Evolutionary conservation across 2,113 vertebrate genomes (phyloP).

Genomic region (Megalops atlanticus): DNA sequence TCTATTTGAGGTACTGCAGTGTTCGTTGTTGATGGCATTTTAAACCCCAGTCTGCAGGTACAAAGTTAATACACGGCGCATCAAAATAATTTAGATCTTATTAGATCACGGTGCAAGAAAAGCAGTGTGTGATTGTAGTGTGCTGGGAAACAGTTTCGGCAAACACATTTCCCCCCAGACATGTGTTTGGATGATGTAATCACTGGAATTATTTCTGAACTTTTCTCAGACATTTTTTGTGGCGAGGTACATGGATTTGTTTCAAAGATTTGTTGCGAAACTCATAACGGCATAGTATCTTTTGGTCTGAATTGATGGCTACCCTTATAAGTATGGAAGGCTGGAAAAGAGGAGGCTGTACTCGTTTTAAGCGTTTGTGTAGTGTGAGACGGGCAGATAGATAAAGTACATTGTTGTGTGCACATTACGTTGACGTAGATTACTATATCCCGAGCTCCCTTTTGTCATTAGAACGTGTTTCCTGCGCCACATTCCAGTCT

Average conservation of each 20-base stretch:
- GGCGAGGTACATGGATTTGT: neutral
- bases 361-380: too few species aligned
- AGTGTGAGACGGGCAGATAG: too few species aligned
- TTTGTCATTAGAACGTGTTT: neutral
- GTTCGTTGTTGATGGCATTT: neutral
- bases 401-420: neutral
- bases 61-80: neutral
- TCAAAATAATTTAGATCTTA: too few species aligned
- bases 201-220: neutral
- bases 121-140: neutral
- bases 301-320: too few species aligned
- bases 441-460: neutral
- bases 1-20: neutral
- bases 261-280: too few species aligned
- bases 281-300: too few species aligned
- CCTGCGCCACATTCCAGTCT: slow-evolving; percentile 9
- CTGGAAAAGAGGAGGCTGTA: too few species aligned
- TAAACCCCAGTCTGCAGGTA: neutral
- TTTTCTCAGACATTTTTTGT: neutral
- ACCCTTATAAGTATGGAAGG: too few species aligned
- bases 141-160: neutral
- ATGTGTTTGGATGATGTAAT: neutral
- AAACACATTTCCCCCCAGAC: neutral
- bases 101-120: neutral
- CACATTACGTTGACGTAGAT: neutral